Percentiles rank a stretch among this genome's conserved stretches.
Conservation (phyloP, 2,113 vertebrate genomes). For the Eptesicus fuscus region DNA sequence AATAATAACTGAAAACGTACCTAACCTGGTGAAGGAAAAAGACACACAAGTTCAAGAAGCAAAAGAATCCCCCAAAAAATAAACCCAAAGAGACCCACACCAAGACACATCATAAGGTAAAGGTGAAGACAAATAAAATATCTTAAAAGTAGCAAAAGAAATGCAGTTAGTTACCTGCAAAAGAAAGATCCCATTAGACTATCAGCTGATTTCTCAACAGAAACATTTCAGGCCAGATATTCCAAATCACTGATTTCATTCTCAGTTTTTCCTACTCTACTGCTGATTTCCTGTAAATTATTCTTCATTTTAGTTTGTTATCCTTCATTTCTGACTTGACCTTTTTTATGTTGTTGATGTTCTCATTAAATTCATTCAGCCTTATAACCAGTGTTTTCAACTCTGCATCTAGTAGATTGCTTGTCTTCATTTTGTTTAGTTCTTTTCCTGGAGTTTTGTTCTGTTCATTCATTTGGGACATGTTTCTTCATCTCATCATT, state of each 20-base stretch:
- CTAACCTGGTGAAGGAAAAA: background rate
- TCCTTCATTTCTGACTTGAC: background rate
- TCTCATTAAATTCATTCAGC: background rate
- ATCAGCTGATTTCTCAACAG: background rate
- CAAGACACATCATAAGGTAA: background rate
- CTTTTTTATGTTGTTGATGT: background rate
- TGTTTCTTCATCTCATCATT: background rate
- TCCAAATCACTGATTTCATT: background rate
- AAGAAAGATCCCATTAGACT: background rate
- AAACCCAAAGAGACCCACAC: background rate
- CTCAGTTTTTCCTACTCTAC: background rate
- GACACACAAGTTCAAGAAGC: background rate
- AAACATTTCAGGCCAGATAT: background rate
- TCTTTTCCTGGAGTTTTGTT: background rate
- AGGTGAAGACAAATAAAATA: background rate
- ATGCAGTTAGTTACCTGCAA: background rate
- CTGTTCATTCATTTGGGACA: background rate
- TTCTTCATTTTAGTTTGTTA: background rate
- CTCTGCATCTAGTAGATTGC: background rate
- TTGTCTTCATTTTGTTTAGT: background rate
- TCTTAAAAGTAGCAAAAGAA: background rate
- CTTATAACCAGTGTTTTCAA: background rate
- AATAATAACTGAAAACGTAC: background rate
- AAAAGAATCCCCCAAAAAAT: background rate
- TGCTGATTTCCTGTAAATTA: background rate